Evolutionary conservation across 2,797 vertebrate genomes (phyloP).

Genomic region (Astyanax mexicanus): DNA sequence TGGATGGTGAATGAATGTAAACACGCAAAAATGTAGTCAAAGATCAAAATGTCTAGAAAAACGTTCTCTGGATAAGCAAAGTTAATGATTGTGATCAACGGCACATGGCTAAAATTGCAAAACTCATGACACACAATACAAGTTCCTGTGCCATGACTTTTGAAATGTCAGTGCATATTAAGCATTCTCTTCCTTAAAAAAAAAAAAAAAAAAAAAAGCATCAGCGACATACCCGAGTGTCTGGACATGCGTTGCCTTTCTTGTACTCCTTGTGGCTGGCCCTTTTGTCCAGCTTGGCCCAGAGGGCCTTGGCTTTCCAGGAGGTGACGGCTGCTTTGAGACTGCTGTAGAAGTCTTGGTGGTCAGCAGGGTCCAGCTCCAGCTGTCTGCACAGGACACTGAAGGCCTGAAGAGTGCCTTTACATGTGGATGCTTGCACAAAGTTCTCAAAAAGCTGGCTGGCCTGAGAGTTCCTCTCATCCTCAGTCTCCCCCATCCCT

Average conservation of each 20-base stretch:
- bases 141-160: no score
- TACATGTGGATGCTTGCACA: conserved; percentile 92
- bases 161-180: no score
- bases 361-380: conserved; percentile 88
- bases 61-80: no score
- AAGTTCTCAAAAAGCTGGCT: conserved; percentile 95
- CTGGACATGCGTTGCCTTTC: conserved; percentile 85
- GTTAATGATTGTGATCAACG: no score
- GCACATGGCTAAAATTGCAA: no score
- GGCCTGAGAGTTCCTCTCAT: conserved; percentile 86
- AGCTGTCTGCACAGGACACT: conserved; percentile 92
- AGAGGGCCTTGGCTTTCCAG: conserved; percentile 97
- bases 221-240: conserved; percentile 85
- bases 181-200: no score
- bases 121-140: no score
- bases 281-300: conserved; percentile 95
- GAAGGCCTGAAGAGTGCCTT: conserved; percentile 95
- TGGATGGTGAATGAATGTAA: conserved; percentile 1
- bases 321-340: conserved; percentile 89
- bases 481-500: conserved; percentile 89
- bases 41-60: no score
- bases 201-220: background rate
- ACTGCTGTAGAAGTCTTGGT: conserved; percentile 86
- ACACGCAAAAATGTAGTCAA: no score
- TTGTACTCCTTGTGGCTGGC: conserved; percentile 93